Base-by-base conservation (phyloP, 1,140 invertebrate species). In the Leptinotarsa defecta region DNA sequence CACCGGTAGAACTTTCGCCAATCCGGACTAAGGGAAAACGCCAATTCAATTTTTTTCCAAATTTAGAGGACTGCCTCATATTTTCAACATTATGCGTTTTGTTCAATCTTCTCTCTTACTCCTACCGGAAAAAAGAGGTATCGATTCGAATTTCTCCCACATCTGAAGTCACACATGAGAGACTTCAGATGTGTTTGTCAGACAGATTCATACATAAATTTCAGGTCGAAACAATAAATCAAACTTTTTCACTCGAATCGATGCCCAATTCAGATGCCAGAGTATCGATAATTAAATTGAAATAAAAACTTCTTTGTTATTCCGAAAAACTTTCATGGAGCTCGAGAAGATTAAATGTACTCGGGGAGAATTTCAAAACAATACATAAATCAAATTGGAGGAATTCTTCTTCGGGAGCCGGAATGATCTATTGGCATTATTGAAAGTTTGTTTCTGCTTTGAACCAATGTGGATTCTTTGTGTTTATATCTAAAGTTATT, bases 251-350 rank as follows among this genome's bases (percentile, higher is more conserved):
- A 15, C 52, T 57, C 13, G 52, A 57, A 57, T 57, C 52, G 52
- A 57, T 57, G 52, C n/a, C n/a, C 52, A 19, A 57, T 15, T n/a
- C 17, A 57, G 52, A 57, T 57, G 52, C 17, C 52, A n/a, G 52
- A n/a, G 52, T 57, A 57, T 13, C 52, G 52, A 57, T 57, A 57
- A 57, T 57, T 57, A 57, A 57, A 57, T 57, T 57, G 52, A 19
- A 57, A 57, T 57, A 57, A 57, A 57, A 57, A 57, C 15, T 57
- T 57, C 52, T 57, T 57, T 57, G 52, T 57, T 57, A 57, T 57
- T 57, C 52, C 17, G 52, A 57, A 57, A 17, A 57, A 57, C 52
- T 57, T 57, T 15, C 52, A 57, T 57, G n/a, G 52, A 57, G 52
- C 52, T 57, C 52, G 17, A 19, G 52, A 57, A 57, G 13, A 57